phyloP scores from a whole-genome alignment of 1,140 invertebrate species.

The Euwallacea fornicatus region DNA sequence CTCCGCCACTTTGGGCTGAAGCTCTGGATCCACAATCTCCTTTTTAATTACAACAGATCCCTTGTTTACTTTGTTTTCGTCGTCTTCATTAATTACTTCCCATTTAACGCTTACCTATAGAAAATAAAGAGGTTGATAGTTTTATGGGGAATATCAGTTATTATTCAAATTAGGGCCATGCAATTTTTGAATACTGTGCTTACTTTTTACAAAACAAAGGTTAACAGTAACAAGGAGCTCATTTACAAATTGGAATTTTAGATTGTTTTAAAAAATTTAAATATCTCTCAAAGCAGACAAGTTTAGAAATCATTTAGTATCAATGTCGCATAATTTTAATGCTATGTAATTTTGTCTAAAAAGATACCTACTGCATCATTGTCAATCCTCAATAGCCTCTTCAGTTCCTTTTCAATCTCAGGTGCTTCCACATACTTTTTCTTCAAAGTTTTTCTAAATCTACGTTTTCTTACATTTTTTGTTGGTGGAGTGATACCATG shows the following conservation, averaged over 20 bases:
- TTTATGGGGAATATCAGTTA: neutral
- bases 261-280: too few species aligned
- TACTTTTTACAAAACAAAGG: too few species aligned
- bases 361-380: conserved; percentile 75
- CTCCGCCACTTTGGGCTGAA: conserved; percentile 58
- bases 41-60: conserved; percentile 60
- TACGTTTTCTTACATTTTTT: conserved; percentile 90
- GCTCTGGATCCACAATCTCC: conserved; percentile 57
- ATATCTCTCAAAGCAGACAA: too few species aligned
- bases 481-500: conserved; percentile 93
- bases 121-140: neutral
- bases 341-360: neutral
- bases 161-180: too few species aligned
- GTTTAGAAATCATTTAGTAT: too few species aligned
- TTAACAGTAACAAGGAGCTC: too few species aligned
- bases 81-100: conserved; percentile 92
- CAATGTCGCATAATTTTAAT: neutral
- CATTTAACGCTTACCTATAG: conserved; percentile 71
- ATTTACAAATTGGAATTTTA: too few species aligned
- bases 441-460: conserved; percentile 93
- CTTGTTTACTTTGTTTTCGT: conserved; percentile 67
- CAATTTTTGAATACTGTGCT: too few species aligned
- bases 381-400: conserved; percentile 86
- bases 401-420: conserved; percentile 97
- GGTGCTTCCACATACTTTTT: conserved; percentile 97